Conservation (phyloP, 2,797 vertebrate species). For the Peromyscus aztecus region DNA sequence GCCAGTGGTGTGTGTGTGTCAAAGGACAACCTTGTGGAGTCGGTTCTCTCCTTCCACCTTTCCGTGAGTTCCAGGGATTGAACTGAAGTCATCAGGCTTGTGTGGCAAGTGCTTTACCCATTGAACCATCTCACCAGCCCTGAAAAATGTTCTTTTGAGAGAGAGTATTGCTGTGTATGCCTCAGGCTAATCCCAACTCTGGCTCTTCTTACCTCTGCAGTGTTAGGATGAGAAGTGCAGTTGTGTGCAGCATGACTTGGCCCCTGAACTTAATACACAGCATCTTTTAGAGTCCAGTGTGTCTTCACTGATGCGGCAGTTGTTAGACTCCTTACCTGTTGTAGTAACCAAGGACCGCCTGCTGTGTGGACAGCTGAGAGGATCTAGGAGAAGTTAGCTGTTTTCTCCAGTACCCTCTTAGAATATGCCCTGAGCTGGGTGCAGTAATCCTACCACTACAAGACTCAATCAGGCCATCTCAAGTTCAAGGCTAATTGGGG, state of each 20-base stretch:
- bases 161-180: background rate
- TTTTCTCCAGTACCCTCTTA: background rate
- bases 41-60: background rate
- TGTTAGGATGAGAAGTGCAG: background rate
- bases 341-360: background rate
- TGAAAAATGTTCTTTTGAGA: constrained; percentile 2
- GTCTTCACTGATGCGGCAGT: background rate
- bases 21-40: background rate
- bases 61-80: background rate
- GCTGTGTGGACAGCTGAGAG: background rate
- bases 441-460: background rate
- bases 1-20: background rate
- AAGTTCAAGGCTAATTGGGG: background rate
- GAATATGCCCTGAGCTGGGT: background rate
- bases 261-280: background rate
- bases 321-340: background rate
- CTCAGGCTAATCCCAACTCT: background rate
- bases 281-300: background rate
- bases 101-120: background rate
- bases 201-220: background rate
- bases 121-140: background rate
- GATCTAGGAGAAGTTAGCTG: background rate
- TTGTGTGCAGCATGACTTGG: background rate
- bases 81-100: background rate
- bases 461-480: background rate